Base-by-base conservation (phyloP, 2,113 vertebrate species). In the Notothenia coriiceps region DNA sequence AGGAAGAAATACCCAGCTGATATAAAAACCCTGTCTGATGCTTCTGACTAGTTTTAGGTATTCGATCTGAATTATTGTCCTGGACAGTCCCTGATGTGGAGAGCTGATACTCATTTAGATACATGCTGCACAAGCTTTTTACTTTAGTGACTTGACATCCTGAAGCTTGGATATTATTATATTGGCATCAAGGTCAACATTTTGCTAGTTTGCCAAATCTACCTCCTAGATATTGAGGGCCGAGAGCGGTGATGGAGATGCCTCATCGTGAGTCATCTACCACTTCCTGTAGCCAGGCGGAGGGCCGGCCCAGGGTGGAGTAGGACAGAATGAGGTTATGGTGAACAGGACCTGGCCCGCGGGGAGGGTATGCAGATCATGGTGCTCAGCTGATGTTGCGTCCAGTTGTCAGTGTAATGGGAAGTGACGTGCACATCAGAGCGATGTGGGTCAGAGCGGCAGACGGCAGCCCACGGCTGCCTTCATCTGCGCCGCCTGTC, bases 381-480 rank as follows among this genome's bases (percentile, higher is more conserved):
- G 43, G 72, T 10, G 52, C 87, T 88, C 92, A 92, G 92, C 92
- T 94, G 91, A 94, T 78, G 84, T 18, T 75, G 69, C 64, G 61
- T 77, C 86, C 85, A 59, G 77, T 74, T 52, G 89, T 91, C 87
- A 89, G 79, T 6, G 62, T 91, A 91, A 95, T 90, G 84, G 90
- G 90, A 93, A 93, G 90, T 91, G 93, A 94, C 91, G 89, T 70
- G 88, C 90, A 89, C 91, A 94, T 95, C 92, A 92, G 78, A 84
- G 90, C 92, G 91, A 95, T 95, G 93, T 95, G 92, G 94, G 95
- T 94, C 93, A 95, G 77, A 67, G 87, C 89, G 86, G 83, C 91
- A 93, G 94, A 94, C 83, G 92, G 91, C 79, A 74, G 89, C 92
- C 90, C 13, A 81, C 84, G 88, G 88, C 29, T 29, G 29, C 86